Percentiles rank a stretch among this genome's conserved stretches.
Evolutionary conservation across 1,140 invertebrate species (phyloP).

Genomic region (Zaprionus nigranus): DNA sequence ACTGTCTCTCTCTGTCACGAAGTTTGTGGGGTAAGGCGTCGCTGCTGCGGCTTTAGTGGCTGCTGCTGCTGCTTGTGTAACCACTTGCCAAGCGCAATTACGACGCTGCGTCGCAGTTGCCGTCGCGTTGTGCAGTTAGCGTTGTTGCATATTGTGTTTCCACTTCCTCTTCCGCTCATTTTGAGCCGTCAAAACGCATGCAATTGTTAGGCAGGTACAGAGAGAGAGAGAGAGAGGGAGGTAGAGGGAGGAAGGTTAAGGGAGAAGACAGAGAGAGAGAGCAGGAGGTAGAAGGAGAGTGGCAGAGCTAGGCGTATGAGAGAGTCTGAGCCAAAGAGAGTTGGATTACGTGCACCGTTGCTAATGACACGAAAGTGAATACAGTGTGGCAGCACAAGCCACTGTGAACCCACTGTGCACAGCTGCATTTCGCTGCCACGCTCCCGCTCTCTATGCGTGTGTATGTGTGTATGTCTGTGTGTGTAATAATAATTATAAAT

Average conservation of each 20-base stretch:
- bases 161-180: slow-evolving; percentile 77
- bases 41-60: slow-evolving; percentile 21
- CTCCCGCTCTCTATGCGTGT: slow-evolving; percentile 9
- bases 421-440: slow-evolving; percentile 19
- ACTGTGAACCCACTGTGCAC: slow-evolving; percentile 31
- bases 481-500: slow-evolving; percentile 73
- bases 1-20: slow-evolving; percentile 51
- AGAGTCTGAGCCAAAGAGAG: slow-evolving; percentile 47
- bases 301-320: slow-evolving; percentile 20
- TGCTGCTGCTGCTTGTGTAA: slow-evolving; percentile 70
- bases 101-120: slow-evolving; percentile 60
- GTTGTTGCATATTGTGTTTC: slow-evolving; percentile 79
- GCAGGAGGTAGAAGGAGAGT: slow-evolving; percentile 16
- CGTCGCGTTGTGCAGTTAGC: slow-evolving; percentile 52
- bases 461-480: slow-evolving; percentile 10
- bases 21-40: slow-evolving; percentile 27
- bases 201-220: slow-evolving; percentile 31
- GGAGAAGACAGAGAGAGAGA: background rate
- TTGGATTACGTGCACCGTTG: slow-evolving; percentile 75
- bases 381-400: slow-evolving; percentile 60
- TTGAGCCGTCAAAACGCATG: slow-evolving; percentile 33
- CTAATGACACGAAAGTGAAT: slow-evolving; percentile 81
- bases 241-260: background rate
- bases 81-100: slow-evolving; percentile 73
- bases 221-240: slow-evolving; percentile 13